Evolutionary conservation across 2,113 vertebrate species (phyloP), one percentile per base, ranked within the genome.

Genomic region (Ceyx cyanopectus): DNA sequence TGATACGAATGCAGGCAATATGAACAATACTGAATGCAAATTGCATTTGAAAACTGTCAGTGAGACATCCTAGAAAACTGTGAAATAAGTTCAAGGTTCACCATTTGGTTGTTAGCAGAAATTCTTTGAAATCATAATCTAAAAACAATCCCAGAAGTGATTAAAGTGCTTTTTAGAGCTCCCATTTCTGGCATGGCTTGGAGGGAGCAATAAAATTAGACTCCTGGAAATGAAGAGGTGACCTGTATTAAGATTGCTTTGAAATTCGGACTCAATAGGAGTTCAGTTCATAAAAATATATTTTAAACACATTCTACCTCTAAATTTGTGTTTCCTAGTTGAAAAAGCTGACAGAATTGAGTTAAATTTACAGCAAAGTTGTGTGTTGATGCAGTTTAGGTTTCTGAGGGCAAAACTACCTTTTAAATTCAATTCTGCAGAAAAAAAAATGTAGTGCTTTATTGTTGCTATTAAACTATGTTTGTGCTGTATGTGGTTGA

Each of bases 171-270:
- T 73, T 82, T 67, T 32, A 82, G 79, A 77, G 68, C 19, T 89
- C 29, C 66, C 24, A 37, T 69, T 43, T 90, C 67, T 89, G 60
- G n/a, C 37, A 73, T 17, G 29, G 40, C 37, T 94, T 62, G 56
- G 57, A 87, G 65, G 40, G 24, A 89, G 77, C 82, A 93, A 86
- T 92, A 90, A 89, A 95, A 92, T 41, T 53, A 81, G 65, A 57
- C 61, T 73, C 50, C 32, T 89, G 68, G 78, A 93, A 94, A 95
- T 40, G 24, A 91, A 69, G 68, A 90, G 57, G 72, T 90, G 92
- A 89, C 72, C 72, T 88, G 32, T 22, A 46, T 76, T 75, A 79
- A 90, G 21, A 34, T 87, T 89, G 40, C 83, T 95, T 94, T 93
- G 89, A 81, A 96, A 92, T 53, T 72, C 80, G 53, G 56, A 63